Base-by-base conservation (phyloP, 2,888 invertebrate genomes). In the Microdon myrmicae region DNA sequence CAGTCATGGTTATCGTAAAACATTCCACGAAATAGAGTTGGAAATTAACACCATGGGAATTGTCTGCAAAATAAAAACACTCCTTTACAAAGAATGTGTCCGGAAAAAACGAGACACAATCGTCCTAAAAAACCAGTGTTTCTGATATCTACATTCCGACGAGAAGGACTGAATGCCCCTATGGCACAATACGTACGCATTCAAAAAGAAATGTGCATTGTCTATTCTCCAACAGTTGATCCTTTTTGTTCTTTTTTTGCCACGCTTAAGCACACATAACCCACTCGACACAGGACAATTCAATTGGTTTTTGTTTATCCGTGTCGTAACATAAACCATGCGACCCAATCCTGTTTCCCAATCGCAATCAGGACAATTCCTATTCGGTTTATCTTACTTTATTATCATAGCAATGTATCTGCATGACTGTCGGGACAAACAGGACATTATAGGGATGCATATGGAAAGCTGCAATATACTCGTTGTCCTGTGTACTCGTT, bases 41-140 rank as follows among this genome's bases (percentile, higher is more conserved):
- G 60, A 69, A 68, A 68, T 69, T 67, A 68, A 68, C 68, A 56
- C 59, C 59, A 59, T 55, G 68, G 67, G 68, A 67, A 64, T 54
- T 41, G 45, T 64, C 39, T 16, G 28, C 48, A 39, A 56, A 60
- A 58, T n/a, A n/a, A n/a, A n/a, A n/a, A n/a, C n/a, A n/a, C n/a
- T n/a, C n/a, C n/a, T n/a, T n/a, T n/a, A n/a, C 64, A 58, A 64
- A 58, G 58, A 53, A 47, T 58, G 37, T 23, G 51, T 53, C 64
- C 47, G 51, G 17, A 51, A 45, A 58, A 49, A 49, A 49, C 20
- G 6, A 29, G n/a, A 34, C 43, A 44, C 38, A 38, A 49, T 31
- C 14, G 37, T 31, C 29, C 8, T 17, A 19, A 28, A 53, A 41
- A 43, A 41, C 17, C 12, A 19, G 41, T 17, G 35, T 32, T 26